Percentiles rank a stretch among this genome's conserved stretches.
Evolutionary conservation across 2,888 invertebrate species (phyloP).

Genomic region (Drosophila eohydei): DNA sequence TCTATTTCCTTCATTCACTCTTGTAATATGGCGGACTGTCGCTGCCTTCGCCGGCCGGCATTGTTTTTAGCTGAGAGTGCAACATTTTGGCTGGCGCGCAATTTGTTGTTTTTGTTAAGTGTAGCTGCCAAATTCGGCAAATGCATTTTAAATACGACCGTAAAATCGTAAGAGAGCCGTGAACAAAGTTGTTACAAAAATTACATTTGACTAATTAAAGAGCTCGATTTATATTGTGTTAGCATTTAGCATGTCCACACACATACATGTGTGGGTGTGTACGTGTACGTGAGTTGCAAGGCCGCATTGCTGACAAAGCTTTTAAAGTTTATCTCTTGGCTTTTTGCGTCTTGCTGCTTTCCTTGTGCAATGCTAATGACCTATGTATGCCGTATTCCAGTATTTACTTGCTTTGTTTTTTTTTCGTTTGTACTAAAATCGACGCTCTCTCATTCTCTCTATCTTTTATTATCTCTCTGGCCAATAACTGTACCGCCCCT

Average conservation of each 20-base stretch:
- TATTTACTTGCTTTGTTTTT: slow-evolving; percentile 37
- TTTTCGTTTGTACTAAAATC: slow-evolving; percentile 1
- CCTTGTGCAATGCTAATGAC: slow-evolving; percentile 60
- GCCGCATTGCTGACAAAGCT: slow-evolving; percentile 40
- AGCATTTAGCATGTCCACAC: slow-evolving; percentile 6
- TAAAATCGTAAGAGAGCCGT: slow-evolving; percentile 29
- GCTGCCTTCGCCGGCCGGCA: slow-evolving; percentile 67
- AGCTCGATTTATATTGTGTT: slow-evolving; percentile 20
- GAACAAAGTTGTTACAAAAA: slow-evolving; percentile 15
- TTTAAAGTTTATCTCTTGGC: slow-evolving; percentile 31
- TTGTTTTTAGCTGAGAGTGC: slow-evolving; percentile 67
- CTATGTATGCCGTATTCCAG: slow-evolving; percentile 45
- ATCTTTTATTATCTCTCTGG: slow-evolving; percentile 11
- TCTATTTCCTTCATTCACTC: background rate
- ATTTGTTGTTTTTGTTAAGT: slow-evolving; percentile 36
- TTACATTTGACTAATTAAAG: slow-evolving; percentile 19
- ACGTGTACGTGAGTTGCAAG: slow-evolving; percentile 37
- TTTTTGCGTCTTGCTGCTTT: slow-evolving; percentile 39
- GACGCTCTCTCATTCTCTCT: slow-evolving; percentile 3
- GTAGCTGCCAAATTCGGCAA: slow-evolving; percentile 34
- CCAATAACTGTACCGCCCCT: slow-evolving; percentile 60
- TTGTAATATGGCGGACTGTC: slow-evolving; percentile 50
- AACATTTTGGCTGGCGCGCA: slow-evolving; percentile 50
- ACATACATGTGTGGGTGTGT: slow-evolving; percentile 8
- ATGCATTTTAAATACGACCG: slow-evolving; percentile 26